Evolutionary conservation across 2,113 vertebrate species (phyloP), one percentile per base, ranked within the genome.

Genomic region (Orycteropus afer): DNA sequence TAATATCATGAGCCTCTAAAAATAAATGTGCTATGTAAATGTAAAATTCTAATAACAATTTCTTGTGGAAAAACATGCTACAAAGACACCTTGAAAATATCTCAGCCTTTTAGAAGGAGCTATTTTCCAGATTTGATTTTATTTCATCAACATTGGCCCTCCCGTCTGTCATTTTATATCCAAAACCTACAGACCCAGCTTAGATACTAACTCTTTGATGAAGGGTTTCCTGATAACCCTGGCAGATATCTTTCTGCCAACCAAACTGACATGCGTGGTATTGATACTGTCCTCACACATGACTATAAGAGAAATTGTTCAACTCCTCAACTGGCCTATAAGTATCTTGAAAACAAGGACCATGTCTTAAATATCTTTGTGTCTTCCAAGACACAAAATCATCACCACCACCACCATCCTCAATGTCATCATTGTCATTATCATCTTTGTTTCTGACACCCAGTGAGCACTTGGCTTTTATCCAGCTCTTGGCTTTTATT

Each of bases 31-130:
- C 78, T 96, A 87, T 40, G 77, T 80, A 63, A 76, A 85, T 89
- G 63, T 95, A 95, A 95, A 92, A 92, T 92, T 86, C 69, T 73
- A 83, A 93, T 95, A 92, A 80, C 90, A 85, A 63, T 84, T 96
- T 95, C 86, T 93, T 93, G 77, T 80, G 74, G 84, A 14, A 79
- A 78, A 90, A 90, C 45, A 85, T 47, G 4, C 53, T 74, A 94
- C 83, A 93, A 93, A 96, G 96, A 96, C 94, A 97, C 96, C 86
- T 47, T 90, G 95, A 97, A 97, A 97, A 97, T 88, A 93, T 79
- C 73, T 95, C 86, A 83, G 51, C 82, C 88, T 93, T 90, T 80
- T 37, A 15, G 92, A 90, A 63, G 53, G 42, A 85, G 45, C 86
- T 95, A 76, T 86, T 94, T n/a, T 87, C 63, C 84, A 89, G 80